phyloP scores from a whole-genome alignment of 2,797 vertebrate genomes.

The Pitangus sulphuratus region DNA sequence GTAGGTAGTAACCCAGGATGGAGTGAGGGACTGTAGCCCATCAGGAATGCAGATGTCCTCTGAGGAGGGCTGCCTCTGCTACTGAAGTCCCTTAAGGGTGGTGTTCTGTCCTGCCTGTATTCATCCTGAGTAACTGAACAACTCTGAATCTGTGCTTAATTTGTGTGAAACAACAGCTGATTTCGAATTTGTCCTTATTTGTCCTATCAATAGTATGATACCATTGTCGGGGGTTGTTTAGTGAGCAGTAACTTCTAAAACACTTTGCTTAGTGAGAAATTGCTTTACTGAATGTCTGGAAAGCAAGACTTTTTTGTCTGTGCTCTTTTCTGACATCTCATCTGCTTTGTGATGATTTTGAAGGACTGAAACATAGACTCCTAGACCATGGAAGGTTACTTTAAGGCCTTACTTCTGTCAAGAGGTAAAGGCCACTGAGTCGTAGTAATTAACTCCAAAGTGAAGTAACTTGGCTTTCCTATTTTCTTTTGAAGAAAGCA shows the following conservation, averaged over 20 bases:
- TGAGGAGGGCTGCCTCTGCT: not conserved
- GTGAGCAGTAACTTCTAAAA: not conserved
- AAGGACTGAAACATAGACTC: not conserved
- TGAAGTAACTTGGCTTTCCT: not conserved
- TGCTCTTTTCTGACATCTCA: not conserved
- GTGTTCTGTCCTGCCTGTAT: not conserved
- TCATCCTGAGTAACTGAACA: not conserved
- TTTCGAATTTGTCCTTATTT: not conserved
- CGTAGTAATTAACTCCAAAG: not conserved
- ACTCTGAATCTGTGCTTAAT: not conserved
- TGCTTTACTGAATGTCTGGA: not conserved
- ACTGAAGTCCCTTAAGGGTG: not conserved
- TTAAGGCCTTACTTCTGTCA: slow-evolving; percentile 2
- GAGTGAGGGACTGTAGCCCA: not conserved
- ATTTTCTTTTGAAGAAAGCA: not conserved
- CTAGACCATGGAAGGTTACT: not conserved
- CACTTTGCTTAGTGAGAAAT: not conserved
- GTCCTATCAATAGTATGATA: no score
- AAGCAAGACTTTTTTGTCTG: not conserved
- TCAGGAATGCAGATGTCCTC: not conserved
- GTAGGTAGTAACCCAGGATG: not conserved
- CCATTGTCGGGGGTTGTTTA: not conserved
- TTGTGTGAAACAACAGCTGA: not conserved
- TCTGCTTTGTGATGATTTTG: not conserved
- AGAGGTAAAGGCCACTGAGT: not conserved